phyloP scores from a whole-genome alignment of 2,113 vertebrate species.

The Eira barbara region DNA sequence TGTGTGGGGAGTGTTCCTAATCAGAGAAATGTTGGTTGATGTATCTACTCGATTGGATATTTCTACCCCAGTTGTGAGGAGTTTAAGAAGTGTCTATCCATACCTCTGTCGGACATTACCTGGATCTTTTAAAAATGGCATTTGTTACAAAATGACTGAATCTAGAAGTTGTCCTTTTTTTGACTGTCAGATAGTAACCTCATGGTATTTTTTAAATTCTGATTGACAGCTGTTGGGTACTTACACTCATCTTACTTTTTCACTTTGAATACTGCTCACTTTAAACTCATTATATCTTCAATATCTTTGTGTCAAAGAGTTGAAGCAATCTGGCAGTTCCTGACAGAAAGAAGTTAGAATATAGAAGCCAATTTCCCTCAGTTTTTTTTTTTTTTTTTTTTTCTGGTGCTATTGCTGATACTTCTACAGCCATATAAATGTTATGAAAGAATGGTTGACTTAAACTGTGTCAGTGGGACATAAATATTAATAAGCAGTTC shows the following conservation, averaged over 20 bases:
- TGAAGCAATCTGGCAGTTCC: conserved; percentile 65
- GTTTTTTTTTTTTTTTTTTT: background rate
- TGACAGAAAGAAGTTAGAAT: conserved; percentile 67
- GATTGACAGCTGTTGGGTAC: conserved; percentile 63
- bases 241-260: conserved; percentile 60
- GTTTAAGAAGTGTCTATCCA: conserved; percentile 4
- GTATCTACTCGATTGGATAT: background rate
- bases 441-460: background rate
- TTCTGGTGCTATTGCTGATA: background rate
- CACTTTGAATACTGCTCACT: conserved; percentile 68
- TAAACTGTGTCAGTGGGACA: background rate
- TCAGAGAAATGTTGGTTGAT: background rate
- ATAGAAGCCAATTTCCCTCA: conserved; percentile 52
- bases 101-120: background rate
- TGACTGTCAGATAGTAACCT: conserved; percentile 32
- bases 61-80: conserved; percentile 19
- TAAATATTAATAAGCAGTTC: background rate
- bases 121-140: background rate
- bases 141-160: conserved; percentile 23
- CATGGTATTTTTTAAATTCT: conserved; percentile 63
- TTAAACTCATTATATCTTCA: conserved; percentile 71
- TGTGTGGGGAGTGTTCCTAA: background rate
- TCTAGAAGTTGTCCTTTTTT: conserved; percentile 53
- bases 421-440: background rate
- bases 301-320: conserved; percentile 45